Conservation (phyloP, 2,888 invertebrate genomes). For the Drosophila histrio region DNA sequence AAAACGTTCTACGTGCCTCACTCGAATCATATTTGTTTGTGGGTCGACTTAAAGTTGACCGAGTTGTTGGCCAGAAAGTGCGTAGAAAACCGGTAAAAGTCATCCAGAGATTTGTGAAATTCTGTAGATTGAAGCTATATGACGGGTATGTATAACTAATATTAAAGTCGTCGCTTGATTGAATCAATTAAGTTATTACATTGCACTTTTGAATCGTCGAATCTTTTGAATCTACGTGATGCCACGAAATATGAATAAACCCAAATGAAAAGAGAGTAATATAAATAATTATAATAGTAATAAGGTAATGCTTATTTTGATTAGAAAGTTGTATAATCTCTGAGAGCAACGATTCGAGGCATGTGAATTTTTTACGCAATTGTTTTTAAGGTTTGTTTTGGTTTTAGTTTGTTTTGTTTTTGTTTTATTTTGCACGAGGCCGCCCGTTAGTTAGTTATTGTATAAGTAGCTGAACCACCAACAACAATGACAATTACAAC, state of each 20-base stretch:
- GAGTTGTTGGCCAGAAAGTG: slow-evolving; percentile 34
- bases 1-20: slow-evolving; percentile 77
- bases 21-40: slow-evolving; percentile 20
- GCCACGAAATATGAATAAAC: slow-evolving; percentile 32
- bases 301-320: slow-evolving; percentile 70
- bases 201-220: slow-evolving; percentile 48
- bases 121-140: not conserved
- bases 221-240: slow-evolving; percentile 41
- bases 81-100: slow-evolving; percentile 41
- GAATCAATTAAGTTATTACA: slow-evolving; percentile 47
- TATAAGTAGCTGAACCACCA: slow-evolving; percentile 40
- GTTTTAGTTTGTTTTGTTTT: slow-evolving; percentile 15
- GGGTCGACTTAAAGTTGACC: slow-evolving; percentile 27
- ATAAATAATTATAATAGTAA: slow-evolving; percentile 39
- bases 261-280: slow-evolving; percentile 17
- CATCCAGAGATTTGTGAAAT: not conserved
- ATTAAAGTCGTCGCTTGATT: slow-evolving; percentile 10
- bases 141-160: not conserved
- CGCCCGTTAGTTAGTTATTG: slow-evolving; percentile 45
- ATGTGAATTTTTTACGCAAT: slow-evolving; percentile 70
- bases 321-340: slow-evolving; percentile 77
- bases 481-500: slow-evolving; percentile 2
- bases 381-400: slow-evolving; percentile 52
- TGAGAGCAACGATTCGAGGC: slow-evolving; percentile 54
- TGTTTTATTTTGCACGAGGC: slow-evolving; percentile 33